Evolutionary conservation across 2,888 invertebrate genomes (phyloP).

Genomic region (Lucinisca nassula): DNA sequence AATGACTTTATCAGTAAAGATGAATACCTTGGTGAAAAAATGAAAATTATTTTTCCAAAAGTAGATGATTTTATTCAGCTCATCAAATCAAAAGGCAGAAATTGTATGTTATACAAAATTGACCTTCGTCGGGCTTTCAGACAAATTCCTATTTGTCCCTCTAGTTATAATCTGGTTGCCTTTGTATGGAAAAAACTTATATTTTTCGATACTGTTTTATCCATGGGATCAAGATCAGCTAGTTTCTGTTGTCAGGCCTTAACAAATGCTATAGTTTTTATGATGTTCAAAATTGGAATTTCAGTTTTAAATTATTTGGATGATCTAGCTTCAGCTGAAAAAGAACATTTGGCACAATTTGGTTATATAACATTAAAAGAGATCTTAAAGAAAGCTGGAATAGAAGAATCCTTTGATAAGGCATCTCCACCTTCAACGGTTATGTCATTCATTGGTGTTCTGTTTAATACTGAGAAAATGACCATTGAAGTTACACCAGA

Average conservation of each 20-base stretch:
- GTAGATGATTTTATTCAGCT: not conserved
- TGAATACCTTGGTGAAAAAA: not conserved
- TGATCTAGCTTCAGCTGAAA: not conserved
- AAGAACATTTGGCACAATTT: not conserved
- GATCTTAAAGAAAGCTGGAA: too few relatives aligned
- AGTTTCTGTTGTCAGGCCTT: not conserved
- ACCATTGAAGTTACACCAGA: too few relatives aligned
- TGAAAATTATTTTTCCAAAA: not conserved
- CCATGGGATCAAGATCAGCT: not conserved
- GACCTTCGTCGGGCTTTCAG: not conserved
- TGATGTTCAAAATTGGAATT: not conserved
- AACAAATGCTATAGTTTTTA: not conserved
- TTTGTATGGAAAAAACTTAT: not conserved
- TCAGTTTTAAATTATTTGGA: not conserved
- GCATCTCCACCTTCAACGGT: too few relatives aligned
- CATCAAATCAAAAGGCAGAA: not conserved
- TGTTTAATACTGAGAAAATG: too few relatives aligned
- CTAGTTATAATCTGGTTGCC: not conserved
- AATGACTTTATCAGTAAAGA: conserved; percentile 9
- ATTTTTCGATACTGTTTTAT: not conserved
- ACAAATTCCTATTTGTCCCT: not conserved
- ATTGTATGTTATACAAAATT: not conserved
- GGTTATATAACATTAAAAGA: not conserved
- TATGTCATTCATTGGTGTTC: too few relatives aligned
- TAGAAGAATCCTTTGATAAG: too few relatives aligned